Conservation (phyloP, 1,140 invertebrate genomes). For the Sycophaga agraensis region DNA sequence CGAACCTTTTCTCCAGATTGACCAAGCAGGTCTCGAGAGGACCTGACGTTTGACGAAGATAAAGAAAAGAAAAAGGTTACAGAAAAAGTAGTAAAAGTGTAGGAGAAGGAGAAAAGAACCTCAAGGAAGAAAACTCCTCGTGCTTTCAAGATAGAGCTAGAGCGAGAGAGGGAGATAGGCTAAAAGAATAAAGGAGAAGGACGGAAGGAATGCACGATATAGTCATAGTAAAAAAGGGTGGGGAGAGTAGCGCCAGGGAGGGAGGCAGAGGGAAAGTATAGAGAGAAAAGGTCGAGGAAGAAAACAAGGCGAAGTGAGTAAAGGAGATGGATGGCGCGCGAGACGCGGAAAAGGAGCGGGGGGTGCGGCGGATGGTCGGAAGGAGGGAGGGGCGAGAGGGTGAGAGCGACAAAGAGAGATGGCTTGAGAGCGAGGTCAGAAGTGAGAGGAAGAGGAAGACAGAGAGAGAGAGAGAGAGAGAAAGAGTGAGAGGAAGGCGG, state of each 20-base stretch:
- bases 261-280: conserved; percentile 27
- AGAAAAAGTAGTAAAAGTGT: conserved; percentile 13
- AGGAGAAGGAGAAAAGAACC: conserved; percentile 14
- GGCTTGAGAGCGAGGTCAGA: too few relatives aligned
- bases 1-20: conserved; percentile 14
- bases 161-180: background rate
- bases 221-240: background rate
- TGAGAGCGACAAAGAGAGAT: too few relatives aligned
- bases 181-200: background rate
- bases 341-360: conserved; percentile 7
- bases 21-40: background rate
- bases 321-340: conserved; percentile 26
- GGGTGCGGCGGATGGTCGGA: too few relatives aligned
- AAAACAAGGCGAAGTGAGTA: conserved; percentile 22
- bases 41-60: conserved; percentile 8
- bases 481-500: conserved; percentile 1
- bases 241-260: conserved; percentile 30
- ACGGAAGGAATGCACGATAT: too few relatives aligned
- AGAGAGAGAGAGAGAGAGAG: conserved; percentile 23
- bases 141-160: background rate
- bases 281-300: conserved; percentile 14
- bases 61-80: conserved; percentile 15
- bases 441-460: conserved; percentile 18
- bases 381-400: too few relatives aligned
- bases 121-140: conserved; percentile 5